Conservation (phyloP, 2,797 vertebrate species). For the Pseudomugil gertrudae region DNA sequence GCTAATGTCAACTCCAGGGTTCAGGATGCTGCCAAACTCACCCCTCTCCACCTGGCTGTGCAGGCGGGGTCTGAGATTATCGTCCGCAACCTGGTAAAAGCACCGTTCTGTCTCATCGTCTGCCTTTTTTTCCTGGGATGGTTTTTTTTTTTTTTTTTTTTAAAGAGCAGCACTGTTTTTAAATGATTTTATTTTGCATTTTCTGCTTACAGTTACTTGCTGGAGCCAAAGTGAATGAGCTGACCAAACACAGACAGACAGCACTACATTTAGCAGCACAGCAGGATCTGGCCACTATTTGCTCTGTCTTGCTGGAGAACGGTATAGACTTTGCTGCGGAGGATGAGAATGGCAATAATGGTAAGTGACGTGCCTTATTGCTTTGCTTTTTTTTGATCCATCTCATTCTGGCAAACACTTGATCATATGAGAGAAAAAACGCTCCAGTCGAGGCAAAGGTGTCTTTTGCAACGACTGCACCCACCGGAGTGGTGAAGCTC, state of each 20-base stretch:
- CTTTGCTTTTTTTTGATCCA: background rate
- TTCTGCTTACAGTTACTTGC: slow-evolving; percentile 88
- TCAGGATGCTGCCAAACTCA: slow-evolving; percentile 94
- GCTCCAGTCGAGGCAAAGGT: background rate
- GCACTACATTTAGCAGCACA: slow-evolving; percentile 96
- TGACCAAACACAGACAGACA: slow-evolving; percentile 98
- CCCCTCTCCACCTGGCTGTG: slow-evolving; percentile 95
- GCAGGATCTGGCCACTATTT: slow-evolving; percentile 96
- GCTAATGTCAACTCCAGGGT: slow-evolving; percentile 97
- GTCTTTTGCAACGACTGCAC: background rate
- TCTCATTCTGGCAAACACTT: background rate
- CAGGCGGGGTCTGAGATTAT: slow-evolving; percentile 98
- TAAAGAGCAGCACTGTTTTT: background rate
- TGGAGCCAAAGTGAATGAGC: slow-evolving; percentile 95
- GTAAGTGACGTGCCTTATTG: slow-evolving; percentile 70
- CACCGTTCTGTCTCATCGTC: background rate
- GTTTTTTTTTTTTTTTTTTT: no score
- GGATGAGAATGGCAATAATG: slow-evolving; percentile 98
- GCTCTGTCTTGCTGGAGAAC: slow-evolving; percentile 96
- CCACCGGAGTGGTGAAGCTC: background rate
- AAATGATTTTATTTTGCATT: background rate
- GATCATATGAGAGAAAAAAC: background rate
- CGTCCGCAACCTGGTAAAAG: slow-evolving; percentile 94
- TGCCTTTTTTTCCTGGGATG: background rate
- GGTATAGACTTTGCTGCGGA: slow-evolving; percentile 93